A percentile compares a stretch with the other conserved stretches of the same genome.
Evolutionary conservation across 2,113 vertebrate species (phyloP).

Genomic region (Psilopogon haemacephalus): DNA sequence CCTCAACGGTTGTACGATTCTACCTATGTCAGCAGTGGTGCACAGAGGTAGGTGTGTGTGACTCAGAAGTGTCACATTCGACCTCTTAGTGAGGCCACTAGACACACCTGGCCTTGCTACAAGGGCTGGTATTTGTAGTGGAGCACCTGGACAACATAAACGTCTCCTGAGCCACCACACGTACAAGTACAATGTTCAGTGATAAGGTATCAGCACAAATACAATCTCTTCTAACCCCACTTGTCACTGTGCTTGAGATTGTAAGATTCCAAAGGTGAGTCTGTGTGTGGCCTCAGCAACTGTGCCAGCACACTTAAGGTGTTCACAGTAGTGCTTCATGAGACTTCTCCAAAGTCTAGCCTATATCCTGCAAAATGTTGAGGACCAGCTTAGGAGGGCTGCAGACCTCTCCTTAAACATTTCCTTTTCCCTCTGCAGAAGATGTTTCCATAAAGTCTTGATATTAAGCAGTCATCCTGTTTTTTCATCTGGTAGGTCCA

Average conservation of each 20-base stretch:
- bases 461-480: neutral
- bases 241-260: neutral
- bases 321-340: accelerated
- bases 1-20: too few species aligned
- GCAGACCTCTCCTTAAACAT: neutral
- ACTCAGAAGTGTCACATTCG: neutral
- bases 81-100: neutral
- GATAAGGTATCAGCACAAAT: neutral
- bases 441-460: neutral
- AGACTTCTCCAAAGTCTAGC: neutral
- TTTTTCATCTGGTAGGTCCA: neutral
- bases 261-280: neutral
- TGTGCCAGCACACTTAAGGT: neutral
- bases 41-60: neutral
- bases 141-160: neutral
- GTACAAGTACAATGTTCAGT: neutral
- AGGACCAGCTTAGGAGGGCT: neutral
- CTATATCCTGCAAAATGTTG: neutral
- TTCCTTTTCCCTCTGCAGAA: neutral
- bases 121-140: neutral
- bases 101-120: neutral
- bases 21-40: too few species aligned
- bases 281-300: neutral
- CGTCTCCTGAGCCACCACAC: neutral
- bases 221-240: neutral